A percentile compares a stretch with the other conserved stretches of the same genome.
phyloP scores from a whole-genome alignment of 2,888 invertebrate species.

The Palloptera scutellata region DNA sequence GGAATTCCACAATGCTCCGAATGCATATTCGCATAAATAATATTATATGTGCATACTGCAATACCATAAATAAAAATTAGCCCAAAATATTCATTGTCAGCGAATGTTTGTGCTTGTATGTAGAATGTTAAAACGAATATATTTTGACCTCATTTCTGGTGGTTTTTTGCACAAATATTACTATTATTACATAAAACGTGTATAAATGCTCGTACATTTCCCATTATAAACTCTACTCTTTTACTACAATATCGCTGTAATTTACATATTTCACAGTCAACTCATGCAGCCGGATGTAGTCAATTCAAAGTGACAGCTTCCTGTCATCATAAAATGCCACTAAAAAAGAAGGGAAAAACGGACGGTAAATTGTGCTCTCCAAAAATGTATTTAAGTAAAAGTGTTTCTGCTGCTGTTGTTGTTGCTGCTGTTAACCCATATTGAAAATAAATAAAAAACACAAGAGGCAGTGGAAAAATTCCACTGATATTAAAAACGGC shows the following conservation, averaged over 20 bases:
- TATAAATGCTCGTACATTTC: too few relatives aligned
- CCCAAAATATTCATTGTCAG: background rate
- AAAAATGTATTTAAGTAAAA: slow-evolving; percentile 15
- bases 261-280: slow-evolving; percentile 28
- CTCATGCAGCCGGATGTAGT: slow-evolving; percentile 21
- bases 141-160: too few relatives aligned
- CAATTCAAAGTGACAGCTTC: slow-evolving; percentile 27
- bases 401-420: too few relatives aligned
- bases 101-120: too few relatives aligned
- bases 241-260: background rate
- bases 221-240: background rate
- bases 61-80: background rate
- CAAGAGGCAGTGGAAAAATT: background rate
- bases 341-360: background rate
- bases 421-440: background rate
- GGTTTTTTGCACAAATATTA: too few relatives aligned
- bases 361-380: background rate
- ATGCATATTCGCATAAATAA: too few relatives aligned
- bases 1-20: too few relatives aligned
- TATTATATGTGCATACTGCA: background rate
- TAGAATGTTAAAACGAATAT: too few relatives aligned
- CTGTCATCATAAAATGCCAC: slow-evolving; percentile 16
- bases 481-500: background rate
- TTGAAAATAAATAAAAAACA: background rate
- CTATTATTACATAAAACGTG: too few relatives aligned